A percentile compares a stretch with the other conserved stretches of the same genome.
phyloP scores from a whole-genome alignment of 1,140 invertebrate genomes.

The Tribolium madens region DNA sequence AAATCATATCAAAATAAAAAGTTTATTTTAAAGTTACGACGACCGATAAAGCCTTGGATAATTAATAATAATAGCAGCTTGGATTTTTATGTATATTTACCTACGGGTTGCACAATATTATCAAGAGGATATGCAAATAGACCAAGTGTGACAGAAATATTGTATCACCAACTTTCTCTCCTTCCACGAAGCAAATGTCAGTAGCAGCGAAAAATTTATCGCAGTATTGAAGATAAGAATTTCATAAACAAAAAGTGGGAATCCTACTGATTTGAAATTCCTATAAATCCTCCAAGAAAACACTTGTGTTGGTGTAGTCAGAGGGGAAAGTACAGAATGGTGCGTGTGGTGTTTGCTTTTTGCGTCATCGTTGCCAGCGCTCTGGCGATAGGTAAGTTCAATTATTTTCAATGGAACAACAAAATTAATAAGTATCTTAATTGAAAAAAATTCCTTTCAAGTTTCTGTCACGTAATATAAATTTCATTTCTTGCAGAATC shows the following conservation, averaged over 20 bases:
- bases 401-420: neutral
- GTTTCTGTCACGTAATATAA: neutral
- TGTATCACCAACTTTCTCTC: constrained; percentile 12
- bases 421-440: neutral
- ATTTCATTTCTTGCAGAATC: constrained; percentile 27
- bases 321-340: neutral
- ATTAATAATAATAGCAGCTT: neutral
- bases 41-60: neutral
- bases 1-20: neutral
- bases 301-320: neutral
- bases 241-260: constrained; percentile 8
- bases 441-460: neutral
- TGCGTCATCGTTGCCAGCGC: neutral
- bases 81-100: neutral
- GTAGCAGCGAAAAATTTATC: constrained; percentile 1
- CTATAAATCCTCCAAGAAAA: neutral
- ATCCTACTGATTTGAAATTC: neutral
- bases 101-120: neutral
- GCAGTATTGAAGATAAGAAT: neutral
- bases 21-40: neutral
- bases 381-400: neutral
- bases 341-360: neutral
- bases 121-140: constrained; percentile 11
- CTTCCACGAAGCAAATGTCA: neutral
- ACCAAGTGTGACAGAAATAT: constrained; percentile 8